These are phyloP conservation scores for Habropoda laboriosa DNA, from an alignment of 1,140 invertebrate species.

Conservation along the genomic window DNA sequence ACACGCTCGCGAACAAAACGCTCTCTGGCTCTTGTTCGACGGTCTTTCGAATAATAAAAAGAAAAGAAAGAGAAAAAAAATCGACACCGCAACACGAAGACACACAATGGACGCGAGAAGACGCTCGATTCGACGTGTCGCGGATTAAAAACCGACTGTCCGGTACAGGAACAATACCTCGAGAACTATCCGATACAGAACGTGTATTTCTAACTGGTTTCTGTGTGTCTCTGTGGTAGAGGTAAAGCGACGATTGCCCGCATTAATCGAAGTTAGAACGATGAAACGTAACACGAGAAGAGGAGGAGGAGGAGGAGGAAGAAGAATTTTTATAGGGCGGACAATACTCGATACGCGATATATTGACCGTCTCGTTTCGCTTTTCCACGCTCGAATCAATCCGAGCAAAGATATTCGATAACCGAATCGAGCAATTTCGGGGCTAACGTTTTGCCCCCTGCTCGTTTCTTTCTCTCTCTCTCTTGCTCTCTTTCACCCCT, in stretches of 20 bases:
- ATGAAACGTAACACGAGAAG: background rate
- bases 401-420: slow-evolving; percentile 47
- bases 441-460: no score
- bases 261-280: background rate
- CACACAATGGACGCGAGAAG: background rate
- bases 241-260: slow-evolving; percentile 20
- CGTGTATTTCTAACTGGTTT: background rate
- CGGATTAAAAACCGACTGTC: background rate
- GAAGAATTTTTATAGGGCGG: background rate
- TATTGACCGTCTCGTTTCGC: slow-evolving; percentile 49
- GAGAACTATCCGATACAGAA: background rate
- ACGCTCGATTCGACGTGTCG: background rate
- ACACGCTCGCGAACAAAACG: background rate
- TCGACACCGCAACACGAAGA: no score
- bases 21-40: background rate
- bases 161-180: background rate
- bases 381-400: slow-evolving; percentile 57
- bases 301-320: no score
- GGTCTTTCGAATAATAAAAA: background rate
- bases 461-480: background rate
- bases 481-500: background rate
- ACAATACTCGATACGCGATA: slow-evolving; percentile 20
- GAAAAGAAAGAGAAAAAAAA: background rate
- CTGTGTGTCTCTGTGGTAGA: background rate
- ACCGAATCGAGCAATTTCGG: slow-evolving; percentile 40